Evolutionary conservation across 2,113 vertebrate genomes (phyloP), one percentile per base, ranked within the genome.

Genomic region (Poeciliopsis retropinna): DNA sequence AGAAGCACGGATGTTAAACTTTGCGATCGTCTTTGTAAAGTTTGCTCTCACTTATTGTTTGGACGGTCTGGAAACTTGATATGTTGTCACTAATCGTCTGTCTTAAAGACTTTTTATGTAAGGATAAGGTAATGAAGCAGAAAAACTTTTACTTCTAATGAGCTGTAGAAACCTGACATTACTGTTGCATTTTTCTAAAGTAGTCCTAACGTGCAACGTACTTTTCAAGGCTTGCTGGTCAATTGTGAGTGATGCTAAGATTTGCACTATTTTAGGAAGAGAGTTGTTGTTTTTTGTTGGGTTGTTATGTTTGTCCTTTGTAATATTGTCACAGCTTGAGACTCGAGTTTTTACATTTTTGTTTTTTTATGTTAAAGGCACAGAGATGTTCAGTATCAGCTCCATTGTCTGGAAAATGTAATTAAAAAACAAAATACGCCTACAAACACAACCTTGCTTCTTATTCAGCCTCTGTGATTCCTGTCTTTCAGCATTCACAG

Each of bases 21-120:
- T 39, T 25, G 30, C 28, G 64, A 3, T 68, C 73, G 60, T 64
- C 68, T 60, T 70, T 66, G 11, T 71, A 70, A 64, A 60, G 6
- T 72, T 80, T 7, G 19, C n/a, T 54, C 39, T 68, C n/a, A 39
- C 25, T 61, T 60, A 41, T 29, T 12, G 11, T 41, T 8, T 15
- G 14, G 37, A 54, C 25, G 4, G 19, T 27, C 32, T 3, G 2
- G 13, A 60, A 47, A n/a, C 17, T 17, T 30, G 14, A 1, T 71
- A 64, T 30, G 30, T 32, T 28, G 13, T 13, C 44, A 0, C 31
- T 82, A 67, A 76, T 60, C 68, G 67, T 60, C 31, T 60, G 30
- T 60, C 51, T 34, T 6, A 27, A 22, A 54, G 5, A 0, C 14
- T 44, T n/a, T 11, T 22, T 67, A 39, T 67, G 7, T 57, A 57